Evolutionary conservation across 2,113 vertebrate genomes (phyloP), one percentile per base, ranked within the genome.

Genomic region (Rana temporaria): DNA sequence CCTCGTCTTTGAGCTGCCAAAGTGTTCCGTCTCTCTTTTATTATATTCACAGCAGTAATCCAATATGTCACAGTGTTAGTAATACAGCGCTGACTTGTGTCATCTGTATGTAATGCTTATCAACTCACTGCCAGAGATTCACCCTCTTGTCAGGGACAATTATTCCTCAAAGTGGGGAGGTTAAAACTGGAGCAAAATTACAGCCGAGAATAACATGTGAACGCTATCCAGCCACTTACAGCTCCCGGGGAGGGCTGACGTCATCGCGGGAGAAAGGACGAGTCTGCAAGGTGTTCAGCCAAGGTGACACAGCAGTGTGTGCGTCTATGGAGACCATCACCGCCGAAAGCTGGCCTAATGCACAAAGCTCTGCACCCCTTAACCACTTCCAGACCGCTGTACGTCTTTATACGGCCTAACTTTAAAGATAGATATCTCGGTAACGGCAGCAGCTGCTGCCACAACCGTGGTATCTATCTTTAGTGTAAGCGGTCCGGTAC

Each of bases 81-180:
- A 95, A 95, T 93, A 94, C 91, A 95, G 93, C 93, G 97, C 96
- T 96, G 97, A 95, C 93, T 91, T 94, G 96, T 99, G 98, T 97
- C 97, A 97, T 98, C 94, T 96, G 94, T 95, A 93, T 93, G 95
- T 94, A 97, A 98, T 96, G 96, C 97, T 98, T 97, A 98, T 99
- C 97, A 97, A 95, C 94, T 91, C 93, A 88, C 92, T 91, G 93
- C 95, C 97, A 96, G 96, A 94, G 95, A 97, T 95, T 96, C 95
- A 94, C 94, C 96, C 95, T 94, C 96, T 96, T 97, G 97, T 98
- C 97, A 94, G 95, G 94, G 93, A 95, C 96, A 97, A 98, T 98
- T 98, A 98, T 95, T 92, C 92, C 92, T 93, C 92, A 92, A 95
- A 96, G 94, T 93, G 92, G 94, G 79, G 91, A 90, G 94, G 94